These are phyloP conservation scores for Balanococcus diminutus DNA, from an alignment of 2,888 invertebrate genomes.

Conservation along the genomic window DNA sequence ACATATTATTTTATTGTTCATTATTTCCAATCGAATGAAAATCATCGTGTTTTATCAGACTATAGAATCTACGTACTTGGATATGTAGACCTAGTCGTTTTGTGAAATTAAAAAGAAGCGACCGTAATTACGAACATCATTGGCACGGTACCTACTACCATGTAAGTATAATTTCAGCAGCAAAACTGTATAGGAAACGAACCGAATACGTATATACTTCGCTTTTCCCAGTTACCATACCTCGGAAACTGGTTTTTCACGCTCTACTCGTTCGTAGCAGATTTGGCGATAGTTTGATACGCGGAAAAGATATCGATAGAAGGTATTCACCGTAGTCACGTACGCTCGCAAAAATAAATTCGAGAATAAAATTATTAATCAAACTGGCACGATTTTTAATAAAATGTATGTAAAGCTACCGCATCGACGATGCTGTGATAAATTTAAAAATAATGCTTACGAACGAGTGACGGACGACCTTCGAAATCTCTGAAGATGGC, in stretches of 20 bases:
- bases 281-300: not conserved
- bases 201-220: not conserved
- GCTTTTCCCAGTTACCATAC: not conserved
- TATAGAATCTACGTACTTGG: not conserved
- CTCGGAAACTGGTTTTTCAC: conserved; percentile 19
- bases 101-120: not conserved
- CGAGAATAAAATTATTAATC: not conserved
- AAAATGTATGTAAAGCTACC: not conserved
- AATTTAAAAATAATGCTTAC: not conserved
- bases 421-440: not conserved
- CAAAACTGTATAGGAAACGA: no score
- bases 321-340: not conserved
- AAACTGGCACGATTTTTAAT: not conserved
- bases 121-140: not conserved
- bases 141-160: not conserved
- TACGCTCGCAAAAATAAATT: not conserved
- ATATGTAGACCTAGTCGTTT: not conserved
- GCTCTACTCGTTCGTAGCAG: conserved; percentile 6
- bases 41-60: not conserved
- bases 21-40: not conserved
- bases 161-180: not conserved
- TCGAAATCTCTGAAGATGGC: not conserved
- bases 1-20: not conserved
- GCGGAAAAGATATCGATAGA: not conserved
- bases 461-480: not conserved